Base-by-base conservation (phyloP, 2,888 invertebrate genomes). In the Trachelus troglodyta region DNA sequence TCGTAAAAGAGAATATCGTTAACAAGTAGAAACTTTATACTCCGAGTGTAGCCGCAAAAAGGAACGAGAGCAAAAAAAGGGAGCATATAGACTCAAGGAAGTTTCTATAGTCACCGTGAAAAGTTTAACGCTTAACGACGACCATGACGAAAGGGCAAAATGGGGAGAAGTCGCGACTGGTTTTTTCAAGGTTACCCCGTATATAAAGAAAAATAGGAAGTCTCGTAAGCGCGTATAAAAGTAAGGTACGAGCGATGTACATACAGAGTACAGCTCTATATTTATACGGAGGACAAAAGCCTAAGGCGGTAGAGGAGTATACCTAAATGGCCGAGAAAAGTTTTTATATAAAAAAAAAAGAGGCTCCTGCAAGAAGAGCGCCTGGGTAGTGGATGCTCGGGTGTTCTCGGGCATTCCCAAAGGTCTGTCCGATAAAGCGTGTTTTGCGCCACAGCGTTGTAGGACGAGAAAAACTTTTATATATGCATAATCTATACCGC, bases 401-500 rank as follows among this genome's bases (percentile, higher is more conserved):
- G 31, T 23, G 56, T 23, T 56, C 56, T 6, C 9, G 56, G 23
- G 23, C 56, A 56, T 56, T 56, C 23, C 56, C 56, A 56, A 56
- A 56, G 56, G 56, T 23, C 23, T 9, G 15, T 15, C 56, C 56
- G 56, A 56, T 56, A 56, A 56, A 56, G 56, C 56, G 56, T 56
- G 23, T 23, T 56, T 56, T 23, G 56, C 56, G 23, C 56, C 23
- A 71, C 23, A 71, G n/a, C 12, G 71, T 71, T 71, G 71, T 71
- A 31, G 71, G 31, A 34, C 76, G 75, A 34, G 73, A 69, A 75
- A 74, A 81, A 81, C 69, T 82, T 85, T 82, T 78, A 77, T 76
- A 71, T 77, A 74, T 82, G 81, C 81, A 82, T 81, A 80, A 83
- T 82, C 78, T 78, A 78, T 77, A 79, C 69, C 33, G 30, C 75